Base-by-base conservation (phyloP, 2,113 vertebrate species). In the Todiramphus chloris region DNA sequence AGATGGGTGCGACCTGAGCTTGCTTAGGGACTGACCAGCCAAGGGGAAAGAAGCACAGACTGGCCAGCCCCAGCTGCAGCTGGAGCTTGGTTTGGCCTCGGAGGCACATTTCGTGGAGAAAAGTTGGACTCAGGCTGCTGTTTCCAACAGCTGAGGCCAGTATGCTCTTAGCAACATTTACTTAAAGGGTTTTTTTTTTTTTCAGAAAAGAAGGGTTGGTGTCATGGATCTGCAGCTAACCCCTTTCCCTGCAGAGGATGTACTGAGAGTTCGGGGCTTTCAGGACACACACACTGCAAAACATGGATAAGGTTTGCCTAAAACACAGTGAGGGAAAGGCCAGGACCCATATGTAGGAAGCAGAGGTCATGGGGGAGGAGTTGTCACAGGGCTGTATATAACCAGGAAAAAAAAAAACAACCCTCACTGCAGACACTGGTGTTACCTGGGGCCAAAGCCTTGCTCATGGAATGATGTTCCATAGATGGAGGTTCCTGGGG, bases 301-400 rank as follows among this genome's bases (percentile, higher is more conserved):
- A 62, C 27, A 35, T 27, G 30, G 16, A 7, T 24, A 10, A 55
- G 23, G 3, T 70, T 68, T 66, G 17, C 41, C 35, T 62, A 33
- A 89, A 60, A 77, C 9, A 28, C 44, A 89, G 27, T 1, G 1
- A 53, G 27, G 35, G 20, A 77, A 83, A 93, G 69, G 30, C 24
- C 62, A 67, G 86, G 60, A 46, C 9, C 5, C 39, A 6, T 10
- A 23, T 0, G 1, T 0, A 11, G 23, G 44, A 33, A 37, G 13
- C 5, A 56, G 24, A 55, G 37, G 28, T 66, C 44, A 37, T 4
- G 28, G 27, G 21, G 7, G 33, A 64, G 50, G 20, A 53, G n/a
- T 0, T 30, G 39, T 5, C 23, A 27, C 20, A 64, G 31, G 13
- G 4, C 50, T 48, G 0, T 10, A 0, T 2, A 67, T 39, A 37